phyloP scores from a whole-genome alignment of 2,888 invertebrate genomes.

The Eupithecia vulgata region DNA sequence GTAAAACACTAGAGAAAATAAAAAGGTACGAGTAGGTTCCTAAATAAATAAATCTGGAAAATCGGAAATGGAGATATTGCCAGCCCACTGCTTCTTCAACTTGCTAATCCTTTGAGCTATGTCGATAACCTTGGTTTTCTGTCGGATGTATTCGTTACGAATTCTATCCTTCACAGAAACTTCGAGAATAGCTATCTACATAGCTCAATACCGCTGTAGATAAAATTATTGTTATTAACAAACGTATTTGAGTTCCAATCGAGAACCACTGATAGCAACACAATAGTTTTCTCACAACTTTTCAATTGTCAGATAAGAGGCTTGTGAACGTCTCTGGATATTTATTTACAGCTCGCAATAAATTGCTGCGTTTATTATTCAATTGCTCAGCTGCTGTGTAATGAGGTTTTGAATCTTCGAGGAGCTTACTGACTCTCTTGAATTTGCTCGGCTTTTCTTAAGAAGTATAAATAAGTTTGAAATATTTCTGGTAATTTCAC shows the following conservation, averaged over 20 bases:
- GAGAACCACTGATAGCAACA: slow-evolving; percentile 52
- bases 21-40: too few species aligned
- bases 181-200: too few species aligned
- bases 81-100: too few species aligned
- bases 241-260: slow-evolving; percentile 33
- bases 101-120: too few species aligned
- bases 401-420: slow-evolving; percentile 54
- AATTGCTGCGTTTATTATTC: slow-evolving; percentile 71
- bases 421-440: slow-evolving; percentile 42
- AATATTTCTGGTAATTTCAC: neutral
- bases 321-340: slow-evolving; percentile 69
- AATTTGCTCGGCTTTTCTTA: neutral
- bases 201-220: too few species aligned
- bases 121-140: too few species aligned
- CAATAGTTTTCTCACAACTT: slow-evolving; percentile 71
- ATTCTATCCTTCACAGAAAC: too few species aligned
- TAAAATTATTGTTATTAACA: neutral
- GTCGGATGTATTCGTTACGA: too few species aligned
- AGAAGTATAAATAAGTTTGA: neutral
- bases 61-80: too few species aligned
- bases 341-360: slow-evolving; percentile 74
- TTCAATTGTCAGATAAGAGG: slow-evolving; percentile 78
- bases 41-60: too few species aligned
- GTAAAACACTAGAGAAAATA: too few species aligned
- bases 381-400: slow-evolving; percentile 57